Evolutionary conservation across 1,140 invertebrate species (phyloP), one percentile per base, ranked within the genome.

Genomic region (Triops longicaudatus): DNA sequence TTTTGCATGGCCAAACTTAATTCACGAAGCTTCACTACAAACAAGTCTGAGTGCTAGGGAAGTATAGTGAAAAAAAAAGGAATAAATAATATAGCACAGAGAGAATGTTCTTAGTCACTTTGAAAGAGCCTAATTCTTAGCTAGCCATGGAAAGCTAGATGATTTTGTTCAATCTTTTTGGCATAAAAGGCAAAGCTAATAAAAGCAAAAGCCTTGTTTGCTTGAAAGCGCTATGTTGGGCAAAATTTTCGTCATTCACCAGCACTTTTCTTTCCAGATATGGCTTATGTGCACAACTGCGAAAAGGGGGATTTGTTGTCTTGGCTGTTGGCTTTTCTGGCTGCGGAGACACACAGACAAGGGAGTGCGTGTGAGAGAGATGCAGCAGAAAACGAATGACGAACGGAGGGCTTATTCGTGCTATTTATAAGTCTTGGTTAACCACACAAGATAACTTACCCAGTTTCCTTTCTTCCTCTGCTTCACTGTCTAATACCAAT

Each of bases 401-500:
- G 50, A 22, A 63, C 50, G 50, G 10, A n/a, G 50, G 31, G 31
- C 31, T 63, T 63, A 6, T 22, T 17, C 10, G 50, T 63, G 50
- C 50, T 63, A 63, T 63, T 63, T 63, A 14, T 63, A 63, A 63
- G 50, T 22, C 50, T 63, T 63, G 50, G 50, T 63, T 63, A 63
- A 63, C 50, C 50, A 63, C 50, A 63, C 50, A 63, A 37, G 31
- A 37, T 37, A 37, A 17, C 22, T 63, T 22, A 17, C 50, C 50
- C 50, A 17, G 6, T 63, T 63, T 17, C 17, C 50, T 22, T 22
- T 63, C 22, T 63, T 63, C 50, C 50, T 63, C 50, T 63, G 17
- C 50, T 63, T 63, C 50, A 63, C 50, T 63, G 50, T 14, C 50
- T 63, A 63, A 63, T 63, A 63, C 50, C 50, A 63, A 63, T 63